Percentiles rank a stretch among this genome's conserved stretches.
Conservation (phyloP, 2,888 invertebrate genomes). For the Archips crataeganus region DNA sequence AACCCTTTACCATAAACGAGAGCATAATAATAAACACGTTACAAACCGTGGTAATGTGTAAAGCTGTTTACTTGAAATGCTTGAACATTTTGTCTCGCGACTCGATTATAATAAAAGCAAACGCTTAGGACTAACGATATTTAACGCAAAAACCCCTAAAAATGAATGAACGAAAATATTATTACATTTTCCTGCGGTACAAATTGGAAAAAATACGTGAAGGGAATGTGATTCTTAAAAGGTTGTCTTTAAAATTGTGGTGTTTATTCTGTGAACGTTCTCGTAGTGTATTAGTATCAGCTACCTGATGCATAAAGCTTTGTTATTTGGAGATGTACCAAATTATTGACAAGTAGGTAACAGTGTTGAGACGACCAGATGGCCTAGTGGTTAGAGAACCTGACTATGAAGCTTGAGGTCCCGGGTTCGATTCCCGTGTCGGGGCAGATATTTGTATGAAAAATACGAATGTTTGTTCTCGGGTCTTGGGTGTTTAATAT, state of each 20-base stretch:
- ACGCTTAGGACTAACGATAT: conserved; percentile 30
- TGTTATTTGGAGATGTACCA: not conserved
- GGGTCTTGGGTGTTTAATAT: too few relatives aligned
- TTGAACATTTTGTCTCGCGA: conserved; percentile 18
- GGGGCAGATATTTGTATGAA: too few relatives aligned
- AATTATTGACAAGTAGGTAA: not conserved
- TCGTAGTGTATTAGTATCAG: not conserved
- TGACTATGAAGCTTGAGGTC: too few relatives aligned
- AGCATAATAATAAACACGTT: conserved; percentile 10
- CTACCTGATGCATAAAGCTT: not conserved
- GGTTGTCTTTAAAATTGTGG: not conserved
- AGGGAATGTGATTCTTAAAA: not conserved
- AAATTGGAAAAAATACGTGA: conserved; percentile 18
- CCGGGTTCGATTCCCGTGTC: too few relatives aligned
- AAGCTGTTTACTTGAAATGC: conserved; percentile 13
- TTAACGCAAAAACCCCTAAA: conserved; percentile 16
- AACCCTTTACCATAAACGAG: not conserved
- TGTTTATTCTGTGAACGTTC: not conserved
- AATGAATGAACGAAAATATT: conserved; percentile 10
- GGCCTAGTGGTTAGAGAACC: too few relatives aligned
- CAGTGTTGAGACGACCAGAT: too few relatives aligned
- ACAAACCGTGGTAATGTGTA: conserved; percentile 13
- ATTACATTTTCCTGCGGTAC: conserved; percentile 10
- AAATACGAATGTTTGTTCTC: too few relatives aligned
- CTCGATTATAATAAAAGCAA: conserved; percentile 35